phyloP scores from a whole-genome alignment of 2,113 vertebrate genomes.

The Empidonax alnorum region DNA sequence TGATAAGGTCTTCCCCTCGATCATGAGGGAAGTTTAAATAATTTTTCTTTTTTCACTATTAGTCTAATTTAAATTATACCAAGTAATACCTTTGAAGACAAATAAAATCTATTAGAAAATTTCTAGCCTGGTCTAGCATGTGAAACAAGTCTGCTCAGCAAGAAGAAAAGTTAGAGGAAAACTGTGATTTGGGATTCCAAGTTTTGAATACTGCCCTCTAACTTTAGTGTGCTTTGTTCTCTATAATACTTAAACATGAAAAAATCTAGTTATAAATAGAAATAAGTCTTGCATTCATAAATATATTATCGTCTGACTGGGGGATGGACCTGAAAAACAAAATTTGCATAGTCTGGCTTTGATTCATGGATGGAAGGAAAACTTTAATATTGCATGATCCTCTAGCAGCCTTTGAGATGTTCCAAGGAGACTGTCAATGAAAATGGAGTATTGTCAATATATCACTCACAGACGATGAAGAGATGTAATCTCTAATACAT shows the following conservation, averaged over 20 bases:
- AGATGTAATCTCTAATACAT: conserved; percentile 28
- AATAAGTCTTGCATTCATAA: not conserved
- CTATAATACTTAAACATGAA: not conserved
- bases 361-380: conserved; percentile 35
- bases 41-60: not conserved
- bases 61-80: not conserved
- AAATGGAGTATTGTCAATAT: conserved; percentile 49
- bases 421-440: conserved; percentile 39
- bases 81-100: not conserved
- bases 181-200: not conserved
- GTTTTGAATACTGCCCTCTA: not conserved
- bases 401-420: conserved; percentile 43
- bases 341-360: conserved; percentile 56
- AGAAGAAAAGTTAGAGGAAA: not conserved
- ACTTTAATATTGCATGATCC: conserved; percentile 57
- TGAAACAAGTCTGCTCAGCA: not conserved
- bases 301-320: not conserved
- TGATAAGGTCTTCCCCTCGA: not conserved
- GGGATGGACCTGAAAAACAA: conserved; percentile 22
- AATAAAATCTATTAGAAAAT: not conserved
- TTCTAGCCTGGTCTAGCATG: not conserved
- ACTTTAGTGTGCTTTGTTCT: not conserved
- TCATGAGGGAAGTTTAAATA: not conserved
- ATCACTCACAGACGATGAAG: conserved; percentile 24
- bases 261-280: not conserved